Base-by-base conservation (phyloP, 2,113 vertebrate species). In the Tachysurus vachellii region DNA sequence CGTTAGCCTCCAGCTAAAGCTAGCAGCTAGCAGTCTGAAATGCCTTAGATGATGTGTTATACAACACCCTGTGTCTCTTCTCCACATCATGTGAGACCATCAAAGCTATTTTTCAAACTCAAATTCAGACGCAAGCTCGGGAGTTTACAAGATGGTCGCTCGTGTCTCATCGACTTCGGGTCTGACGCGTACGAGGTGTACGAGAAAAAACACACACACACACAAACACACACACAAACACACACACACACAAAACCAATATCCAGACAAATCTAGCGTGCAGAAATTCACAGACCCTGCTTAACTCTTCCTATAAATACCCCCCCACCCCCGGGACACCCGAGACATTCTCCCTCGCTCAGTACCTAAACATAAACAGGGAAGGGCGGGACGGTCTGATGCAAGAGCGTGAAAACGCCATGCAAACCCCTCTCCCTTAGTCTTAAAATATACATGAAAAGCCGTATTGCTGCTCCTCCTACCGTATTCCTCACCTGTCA, bases 381-480 rank as follows among this genome's bases (percentile, higher is more conserved):
- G 59, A 53, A 56, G 80, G 80, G 80, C 11, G 56, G 73, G 53
- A 76, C n/a, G 2, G 86, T 75, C 86, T 87, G 86, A 87, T 87
- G 86, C 86, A 87, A 87, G 70, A 64, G 81, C n/a, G 19, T 87
- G 86, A 68, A 87, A 87, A 87, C 64, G 28, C 19, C 23, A 82
- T 76, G 80, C 56, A 36, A 82, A 59, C 66, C 85, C 68, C 85
- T 53, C 79, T 53, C 31, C 26, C 53, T n/a, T n/a, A 21, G 16
- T 86, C 76, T 62, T 81, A 80, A 86, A 80, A 86, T 86, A 80
- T 86, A 86, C 76, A 86, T 86, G 76, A 86, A 86, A 81, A 70
- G 85, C 75, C 54, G 76, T 66, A 66, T 16, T 42, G 75, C 59
- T 80, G 36, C 4, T 23, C 59, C 26, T 77, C 71, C 56, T 62